A percentile compares a stretch with the other conserved stretches of the same genome.
Evolutionary conservation across 64 coral and sea anemone genomes (phyloP).

Genomic region (Montipora foliosa): DNA sequence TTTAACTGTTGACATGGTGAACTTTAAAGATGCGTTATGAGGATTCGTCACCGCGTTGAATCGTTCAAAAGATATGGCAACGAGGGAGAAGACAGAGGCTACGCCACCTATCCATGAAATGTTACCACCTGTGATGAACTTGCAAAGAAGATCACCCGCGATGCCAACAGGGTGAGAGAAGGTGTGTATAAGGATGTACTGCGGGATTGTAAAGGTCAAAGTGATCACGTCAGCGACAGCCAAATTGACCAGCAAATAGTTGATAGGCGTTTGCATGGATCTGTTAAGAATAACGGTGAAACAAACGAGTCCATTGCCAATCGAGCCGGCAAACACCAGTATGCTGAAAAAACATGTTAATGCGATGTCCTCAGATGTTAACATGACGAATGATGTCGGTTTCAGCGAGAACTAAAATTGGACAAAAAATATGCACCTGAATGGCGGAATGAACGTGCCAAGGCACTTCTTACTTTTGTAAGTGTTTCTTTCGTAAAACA

Average conservation of each 20-base stretch:
- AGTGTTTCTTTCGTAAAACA: no score
- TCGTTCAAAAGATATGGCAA: constrained; percentile 32
- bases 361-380: background rate
- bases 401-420: no score
- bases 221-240: constrained; percentile 3
- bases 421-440: no score
- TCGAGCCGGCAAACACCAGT: background rate
- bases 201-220: background rate
- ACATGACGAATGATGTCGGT: background rate
- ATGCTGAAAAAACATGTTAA: background rate
- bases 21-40: background rate
- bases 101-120: constrained; percentile 18
- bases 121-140: constrained; percentile 31
- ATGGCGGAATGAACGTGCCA: no score
- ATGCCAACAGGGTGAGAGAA: constrained; percentile 11
- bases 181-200: background rate
- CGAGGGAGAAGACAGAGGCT: background rate
- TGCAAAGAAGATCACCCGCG: constrained; percentile 17
- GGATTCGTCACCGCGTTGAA: constrained; percentile 6
- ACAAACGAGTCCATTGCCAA: constrained; percentile 8
- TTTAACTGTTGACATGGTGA: background rate
- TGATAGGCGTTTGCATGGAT: constrained; percentile 6
- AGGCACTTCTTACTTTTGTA: no score
- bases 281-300: background rate
- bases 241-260: constrained; percentile 16